A percentile compares a stretch with the other conserved stretches of the same genome.
phyloP scores from a whole-genome alignment of 2,113 vertebrate genomes.

The Embiotoca jacksoni region DNA sequence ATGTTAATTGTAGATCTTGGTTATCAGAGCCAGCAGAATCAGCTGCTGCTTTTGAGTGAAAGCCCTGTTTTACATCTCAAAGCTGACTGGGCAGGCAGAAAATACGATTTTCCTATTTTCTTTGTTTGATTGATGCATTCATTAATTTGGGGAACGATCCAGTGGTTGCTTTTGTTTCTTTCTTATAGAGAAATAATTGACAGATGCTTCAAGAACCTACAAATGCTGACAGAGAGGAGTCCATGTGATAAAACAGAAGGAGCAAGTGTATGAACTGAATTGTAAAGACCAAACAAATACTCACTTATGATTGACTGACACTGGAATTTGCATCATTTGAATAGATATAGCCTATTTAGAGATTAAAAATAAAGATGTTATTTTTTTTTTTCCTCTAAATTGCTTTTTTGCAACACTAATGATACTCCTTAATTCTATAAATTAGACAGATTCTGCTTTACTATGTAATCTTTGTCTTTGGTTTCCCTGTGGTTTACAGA shows the following conservation, averaged over 20 bases:
- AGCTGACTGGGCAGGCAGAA: constrained; percentile 61
- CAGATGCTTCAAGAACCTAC: constrained; percentile 1
- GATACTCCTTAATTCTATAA: background rate
- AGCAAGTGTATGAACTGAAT: background rate
- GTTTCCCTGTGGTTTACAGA: background rate
- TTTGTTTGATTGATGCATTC: constrained; percentile 37
- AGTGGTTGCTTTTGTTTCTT: constrained; percentile 4
- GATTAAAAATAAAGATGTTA: background rate
- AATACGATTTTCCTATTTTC: constrained; percentile 51
- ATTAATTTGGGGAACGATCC: constrained; percentile 40
- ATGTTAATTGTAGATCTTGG: constrained; percentile 66
- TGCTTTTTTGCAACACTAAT: background rate
- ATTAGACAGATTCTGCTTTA: background rate
- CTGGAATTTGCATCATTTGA: too few relatives aligned
- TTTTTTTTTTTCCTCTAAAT: background rate
- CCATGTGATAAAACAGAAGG: constrained; percentile 2
- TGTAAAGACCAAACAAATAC: too few relatives aligned
- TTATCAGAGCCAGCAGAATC: constrained; percentile 68
- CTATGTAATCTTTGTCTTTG: too few relatives aligned
- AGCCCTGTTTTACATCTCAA: constrained; percentile 75
- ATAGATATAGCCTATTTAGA: too few relatives aligned
- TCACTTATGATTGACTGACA: too few relatives aligned
- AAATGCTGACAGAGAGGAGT: background rate
- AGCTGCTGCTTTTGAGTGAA: constrained; percentile 71
- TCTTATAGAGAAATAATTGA: constrained; percentile 12